These are phyloP conservation scores for Heterodera schachtii DNA, from an alignment of 1,140 invertebrate genomes.

Conservation along the genomic window DNA sequence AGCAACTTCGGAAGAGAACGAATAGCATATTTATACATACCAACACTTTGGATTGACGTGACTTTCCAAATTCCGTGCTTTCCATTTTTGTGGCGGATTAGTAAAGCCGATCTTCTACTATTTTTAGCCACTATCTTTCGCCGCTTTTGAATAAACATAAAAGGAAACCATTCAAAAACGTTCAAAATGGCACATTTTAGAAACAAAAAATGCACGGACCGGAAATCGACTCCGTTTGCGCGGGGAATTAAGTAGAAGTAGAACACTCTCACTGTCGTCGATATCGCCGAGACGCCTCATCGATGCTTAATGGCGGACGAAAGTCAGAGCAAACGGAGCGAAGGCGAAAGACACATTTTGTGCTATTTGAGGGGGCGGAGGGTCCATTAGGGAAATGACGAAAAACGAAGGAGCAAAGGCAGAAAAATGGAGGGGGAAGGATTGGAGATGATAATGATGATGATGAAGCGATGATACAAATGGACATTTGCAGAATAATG, in stretches of 20 bases:
- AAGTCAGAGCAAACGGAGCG: neutral
- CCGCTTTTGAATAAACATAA: neutral
- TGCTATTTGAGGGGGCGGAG: neutral
- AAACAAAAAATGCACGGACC: conserved; percentile 18
- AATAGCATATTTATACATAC: no score
- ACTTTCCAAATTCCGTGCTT: neutral
- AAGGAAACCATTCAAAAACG: neutral
- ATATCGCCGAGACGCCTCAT: conserved; percentile 10
- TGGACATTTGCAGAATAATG: no score
- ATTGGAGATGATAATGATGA: neutral
- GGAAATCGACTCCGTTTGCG: conserved; percentile 32
- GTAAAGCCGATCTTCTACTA: neutral
- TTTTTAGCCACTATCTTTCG: neutral
- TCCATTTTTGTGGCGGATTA: neutral
- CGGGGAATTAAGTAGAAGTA: conserved; percentile 28
- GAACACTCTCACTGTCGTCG: conserved; percentile 33
- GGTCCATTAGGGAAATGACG: conserved; percentile 8
- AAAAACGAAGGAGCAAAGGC: neutral
- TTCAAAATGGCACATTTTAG: conserved; percentile 5
- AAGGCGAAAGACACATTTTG: neutral
- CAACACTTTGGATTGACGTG: no score
- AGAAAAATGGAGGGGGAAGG: neutral
- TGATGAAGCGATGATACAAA: no score
- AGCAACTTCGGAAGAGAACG: no score
- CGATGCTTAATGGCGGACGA: neutral